Evolutionary conservation across 92 coral and sea anemone species (phyloP).

Genomic region (Blastomussa wellsi): DNA sequence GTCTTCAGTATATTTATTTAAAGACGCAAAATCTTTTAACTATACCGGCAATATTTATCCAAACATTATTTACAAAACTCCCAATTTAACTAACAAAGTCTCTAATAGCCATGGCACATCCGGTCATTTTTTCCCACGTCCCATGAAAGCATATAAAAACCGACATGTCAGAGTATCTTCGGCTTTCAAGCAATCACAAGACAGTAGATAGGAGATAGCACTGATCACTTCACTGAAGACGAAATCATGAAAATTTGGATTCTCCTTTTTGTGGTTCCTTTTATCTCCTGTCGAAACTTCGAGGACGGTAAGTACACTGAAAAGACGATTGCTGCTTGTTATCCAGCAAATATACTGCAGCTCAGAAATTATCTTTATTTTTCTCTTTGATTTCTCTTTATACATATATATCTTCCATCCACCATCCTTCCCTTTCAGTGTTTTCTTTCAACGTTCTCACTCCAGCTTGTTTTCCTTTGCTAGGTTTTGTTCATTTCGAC

Average conservation of each 20-base stretch:
- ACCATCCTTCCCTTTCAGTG: not conserved
- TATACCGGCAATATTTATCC: not conserved
- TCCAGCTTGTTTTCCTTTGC: too few relatives aligned
- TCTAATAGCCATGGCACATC: not conserved
- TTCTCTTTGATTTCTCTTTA: not conserved
- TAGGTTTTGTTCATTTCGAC: not conserved
- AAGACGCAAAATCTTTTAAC: not conserved
- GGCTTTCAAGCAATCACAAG: not conserved
- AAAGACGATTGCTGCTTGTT: not conserved
- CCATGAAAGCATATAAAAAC: not conserved
- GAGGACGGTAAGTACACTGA: constrained; percentile 23
- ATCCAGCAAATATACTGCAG: not conserved
- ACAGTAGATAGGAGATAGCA: not conserved
- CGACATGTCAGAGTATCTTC: not conserved
- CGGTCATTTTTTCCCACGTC: not conserved
- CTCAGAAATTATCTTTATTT: not conserved
- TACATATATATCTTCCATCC: not conserved
- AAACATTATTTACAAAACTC: not conserved
- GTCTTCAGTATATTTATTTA: not conserved
- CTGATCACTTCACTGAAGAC: too few relatives aligned
- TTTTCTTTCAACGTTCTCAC: not conserved
- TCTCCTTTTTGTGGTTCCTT: constrained; percentile 9
- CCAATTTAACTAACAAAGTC: not conserved
- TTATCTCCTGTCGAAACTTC: constrained; percentile 3
- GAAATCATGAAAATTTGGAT: constrained; percentile 11